Percentiles rank a stretch among this genome's conserved stretches.
phyloP scores from a whole-genome alignment of 1,140 invertebrate species.

The Lordiphosa collinella region DNA sequence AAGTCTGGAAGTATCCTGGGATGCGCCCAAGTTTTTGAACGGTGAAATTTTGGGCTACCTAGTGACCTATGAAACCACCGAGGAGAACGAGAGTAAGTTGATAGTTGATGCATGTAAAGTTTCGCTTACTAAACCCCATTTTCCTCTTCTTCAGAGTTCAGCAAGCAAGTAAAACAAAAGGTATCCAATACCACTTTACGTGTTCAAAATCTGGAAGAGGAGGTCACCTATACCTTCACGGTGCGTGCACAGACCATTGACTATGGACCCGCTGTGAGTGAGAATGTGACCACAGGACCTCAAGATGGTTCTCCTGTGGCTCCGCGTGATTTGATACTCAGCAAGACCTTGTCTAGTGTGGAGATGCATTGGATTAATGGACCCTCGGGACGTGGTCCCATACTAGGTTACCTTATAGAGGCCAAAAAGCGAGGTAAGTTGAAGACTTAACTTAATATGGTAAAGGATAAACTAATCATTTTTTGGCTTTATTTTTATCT shows the following conservation, averaged over 20 bases:
- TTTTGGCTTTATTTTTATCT: slow-evolving; percentile 8
- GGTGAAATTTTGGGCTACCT: slow-evolving; percentile 95
- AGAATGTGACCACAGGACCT: slow-evolving; percentile 96
- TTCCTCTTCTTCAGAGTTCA: slow-evolving; percentile 84
- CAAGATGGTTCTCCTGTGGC: slow-evolving; percentile 93
- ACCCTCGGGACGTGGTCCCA: slow-evolving; percentile 89
- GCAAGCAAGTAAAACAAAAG: slow-evolving; percentile 96
- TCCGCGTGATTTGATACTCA: slow-evolving; percentile 86
- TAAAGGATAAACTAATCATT: background rate
- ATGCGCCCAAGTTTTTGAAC: slow-evolving; percentile 93
- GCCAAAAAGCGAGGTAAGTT: slow-evolving; percentile 89
- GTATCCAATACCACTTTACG: slow-evolving; percentile 89
- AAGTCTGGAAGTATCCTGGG: slow-evolving; percentile 94
- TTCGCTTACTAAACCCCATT: too few relatives aligned
- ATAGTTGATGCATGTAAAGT: too few relatives aligned
- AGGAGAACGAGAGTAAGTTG: slow-evolving; percentile 90
- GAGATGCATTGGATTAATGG: slow-evolving; percentile 94
- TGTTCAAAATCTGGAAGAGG: slow-evolving; percentile 93
- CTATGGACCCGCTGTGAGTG: slow-evolving; percentile 87
- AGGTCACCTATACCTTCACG: slow-evolving; percentile 94
- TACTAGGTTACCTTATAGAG: slow-evolving; percentile 96
- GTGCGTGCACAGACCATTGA: slow-evolving; percentile 94
- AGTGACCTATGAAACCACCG: slow-evolving; percentile 95
- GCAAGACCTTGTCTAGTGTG: slow-evolving; percentile 90
- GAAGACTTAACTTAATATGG: too few relatives aligned